phyloP scores from a whole-genome alignment of 2,888 invertebrate genomes.

The Coenonympha glycerion region DNA sequence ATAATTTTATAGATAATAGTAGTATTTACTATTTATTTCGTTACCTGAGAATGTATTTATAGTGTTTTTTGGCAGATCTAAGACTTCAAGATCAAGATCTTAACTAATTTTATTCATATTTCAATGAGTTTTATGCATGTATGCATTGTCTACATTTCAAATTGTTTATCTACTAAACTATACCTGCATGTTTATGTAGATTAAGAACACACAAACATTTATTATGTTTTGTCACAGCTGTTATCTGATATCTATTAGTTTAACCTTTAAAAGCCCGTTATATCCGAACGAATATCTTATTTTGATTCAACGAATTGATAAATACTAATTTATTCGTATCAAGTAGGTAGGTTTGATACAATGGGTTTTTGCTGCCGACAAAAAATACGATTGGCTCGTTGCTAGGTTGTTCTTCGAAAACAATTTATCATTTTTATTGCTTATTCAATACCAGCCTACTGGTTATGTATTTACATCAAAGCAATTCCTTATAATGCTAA shows the following conservation, averaged over 20 bases:
- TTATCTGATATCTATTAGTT: constrained; percentile 1
- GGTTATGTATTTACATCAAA: neutral
- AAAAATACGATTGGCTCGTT: constrained; percentile 2
- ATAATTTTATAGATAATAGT: no score
- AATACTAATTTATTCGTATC: constrained; percentile 4
- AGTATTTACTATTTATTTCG: no score
- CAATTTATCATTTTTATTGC: neutral
- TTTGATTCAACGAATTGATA: constrained; percentile 6
- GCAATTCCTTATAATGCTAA: neutral
- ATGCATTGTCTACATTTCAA: no score
- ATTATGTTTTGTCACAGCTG: neutral
- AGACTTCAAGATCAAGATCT: no score
- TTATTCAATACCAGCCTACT: neutral
- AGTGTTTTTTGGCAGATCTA: no score
- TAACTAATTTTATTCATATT: no score
- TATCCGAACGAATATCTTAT: constrained; percentile 3
- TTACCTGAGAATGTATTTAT: no score
- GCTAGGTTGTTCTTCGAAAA: constrained; percentile 4
- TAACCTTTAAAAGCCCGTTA: constrained; percentile 8
- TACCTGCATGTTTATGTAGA: constrained; percentile 7
- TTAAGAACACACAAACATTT: neutral
- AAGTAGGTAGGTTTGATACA: neutral
- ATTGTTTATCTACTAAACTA: no score
- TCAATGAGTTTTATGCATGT: no score
- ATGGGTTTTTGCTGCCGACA: constrained; percentile 5